Conservation (phyloP, 30 jellyfish, hydroid and myxozoan genomes). For the Phacellophora camtschatica region DNA sequence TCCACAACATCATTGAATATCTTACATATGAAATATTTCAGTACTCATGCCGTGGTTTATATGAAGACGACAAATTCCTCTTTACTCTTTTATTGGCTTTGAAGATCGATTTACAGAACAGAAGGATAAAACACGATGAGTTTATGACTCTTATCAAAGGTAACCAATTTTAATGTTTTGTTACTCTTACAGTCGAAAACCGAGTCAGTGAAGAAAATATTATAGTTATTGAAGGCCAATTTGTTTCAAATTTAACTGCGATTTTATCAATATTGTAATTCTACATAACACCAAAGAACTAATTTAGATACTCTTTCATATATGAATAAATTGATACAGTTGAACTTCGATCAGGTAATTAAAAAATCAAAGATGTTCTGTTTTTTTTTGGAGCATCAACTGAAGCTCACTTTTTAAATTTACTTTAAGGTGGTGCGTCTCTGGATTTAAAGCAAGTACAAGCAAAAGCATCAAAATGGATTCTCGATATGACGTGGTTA, state of each 20-base stretch:
- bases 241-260: too few relatives aligned
- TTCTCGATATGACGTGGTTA: conserved; percentile 86
- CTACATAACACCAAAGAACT: too few relatives aligned
- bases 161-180: not conserved
- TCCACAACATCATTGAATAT: conserved; percentile 66
- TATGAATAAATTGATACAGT: too few relatives aligned
- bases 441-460: conserved; percentile 80
- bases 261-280: too few relatives aligned
- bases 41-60: conserved; percentile 84
- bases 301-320: too few relatives aligned
- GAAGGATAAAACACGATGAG: conserved; percentile 65
- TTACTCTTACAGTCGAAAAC: too few relatives aligned
- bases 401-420: not conserved
- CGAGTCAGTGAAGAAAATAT: too few relatives aligned
- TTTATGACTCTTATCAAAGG: conserved; percentile 83
- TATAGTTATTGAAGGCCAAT: too few relatives aligned
- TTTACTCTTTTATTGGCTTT: conserved; percentile 76
- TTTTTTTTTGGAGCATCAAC: not conserved
- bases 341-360: too few relatives aligned
- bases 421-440: conserved; percentile 79
- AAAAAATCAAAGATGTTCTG: too few relatives aligned
- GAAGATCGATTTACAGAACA: conserved; percentile 75
- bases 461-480: conserved; percentile 82
- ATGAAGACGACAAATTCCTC: conserved; percentile 73
- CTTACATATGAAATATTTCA: conserved; percentile 71